Evolutionary conservation across 2,888 invertebrate species (phyloP).

Genomic region (Heliconius sara): DNA sequence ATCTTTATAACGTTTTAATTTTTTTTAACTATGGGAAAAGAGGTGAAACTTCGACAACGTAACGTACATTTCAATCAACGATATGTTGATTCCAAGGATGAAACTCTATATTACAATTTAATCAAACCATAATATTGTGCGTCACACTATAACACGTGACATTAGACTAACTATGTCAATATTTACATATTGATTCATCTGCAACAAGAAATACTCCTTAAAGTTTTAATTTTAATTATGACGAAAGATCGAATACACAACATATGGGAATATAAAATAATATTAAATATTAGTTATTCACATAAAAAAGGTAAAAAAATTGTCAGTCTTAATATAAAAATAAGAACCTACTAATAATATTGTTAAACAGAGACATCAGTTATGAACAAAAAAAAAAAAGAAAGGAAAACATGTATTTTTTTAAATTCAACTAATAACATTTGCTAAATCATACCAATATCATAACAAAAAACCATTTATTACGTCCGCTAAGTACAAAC

Average conservation of each 20-base stretch:
- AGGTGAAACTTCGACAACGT: neutral
- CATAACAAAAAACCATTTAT: neutral
- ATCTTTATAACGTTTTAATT: neutral
- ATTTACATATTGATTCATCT: conserved; percentile 39
- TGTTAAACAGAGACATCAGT: neutral
- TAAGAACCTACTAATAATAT: neutral
- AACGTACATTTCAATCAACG: neutral
- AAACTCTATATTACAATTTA: conserved; percentile 18
- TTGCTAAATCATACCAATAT: neutral
- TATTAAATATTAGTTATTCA: conserved; percentile 18
- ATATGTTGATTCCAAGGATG: conserved; percentile 4
- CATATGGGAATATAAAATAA: conserved; percentile 19
- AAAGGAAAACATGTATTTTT: neutral
- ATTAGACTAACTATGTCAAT: conserved; percentile 37
- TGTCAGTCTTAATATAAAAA: neutral
- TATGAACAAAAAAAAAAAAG: neutral
- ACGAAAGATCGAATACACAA: conserved; percentile 15
- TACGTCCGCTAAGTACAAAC: no score
- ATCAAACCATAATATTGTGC: conserved; percentile 32
- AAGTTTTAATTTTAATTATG: conserved; percentile 36
- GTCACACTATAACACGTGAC: conserved; percentile 28
- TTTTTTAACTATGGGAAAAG: neutral
- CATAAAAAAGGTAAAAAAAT: neutral
- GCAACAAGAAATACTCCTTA: conserved; percentile 30
- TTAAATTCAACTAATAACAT: neutral